Evolutionary conservation across 1,140 invertebrate species (phyloP).

Genomic region (Hestina assimilis): DNA sequence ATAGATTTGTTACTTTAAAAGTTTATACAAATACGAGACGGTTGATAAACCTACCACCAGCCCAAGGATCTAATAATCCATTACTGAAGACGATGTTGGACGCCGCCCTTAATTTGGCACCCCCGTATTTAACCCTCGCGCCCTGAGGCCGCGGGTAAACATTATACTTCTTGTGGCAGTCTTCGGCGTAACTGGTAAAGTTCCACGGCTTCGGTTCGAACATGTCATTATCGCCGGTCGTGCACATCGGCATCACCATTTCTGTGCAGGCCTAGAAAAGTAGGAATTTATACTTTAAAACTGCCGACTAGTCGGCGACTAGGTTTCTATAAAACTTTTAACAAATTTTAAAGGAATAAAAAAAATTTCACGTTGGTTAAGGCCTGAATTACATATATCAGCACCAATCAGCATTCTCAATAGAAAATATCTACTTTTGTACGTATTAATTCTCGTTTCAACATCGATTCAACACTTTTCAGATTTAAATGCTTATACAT

Average conservation of each 20-base stretch:
- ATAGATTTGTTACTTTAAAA: too few relatives aligned
- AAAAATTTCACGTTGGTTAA: too few relatives aligned
- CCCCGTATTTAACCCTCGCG: constrained; percentile 89
- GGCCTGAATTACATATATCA: too few relatives aligned
- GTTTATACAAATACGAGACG: too few relatives aligned
- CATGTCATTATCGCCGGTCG: constrained; percentile 88
- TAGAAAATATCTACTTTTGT: background rate
- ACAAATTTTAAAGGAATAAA: too few relatives aligned
- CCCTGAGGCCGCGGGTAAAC: constrained; percentile 83
- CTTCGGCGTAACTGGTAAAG: constrained; percentile 81
- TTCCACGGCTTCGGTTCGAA: constrained; percentile 90
- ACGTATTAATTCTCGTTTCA: too few relatives aligned
- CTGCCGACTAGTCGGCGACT: too few relatives aligned
- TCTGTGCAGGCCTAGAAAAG: constrained; percentile 91
- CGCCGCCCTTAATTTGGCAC: constrained; percentile 81
- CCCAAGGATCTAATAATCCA: constrained; percentile 96
- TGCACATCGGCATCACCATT: constrained; percentile 97
- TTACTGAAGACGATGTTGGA: constrained; percentile 96
- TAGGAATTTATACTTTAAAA: background rate
- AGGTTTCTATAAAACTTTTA: too few relatives aligned
- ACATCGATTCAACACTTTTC: too few relatives aligned
- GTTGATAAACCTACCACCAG: constrained; percentile 79
- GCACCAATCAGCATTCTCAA: too few relatives aligned
- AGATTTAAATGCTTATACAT: too few relatives aligned
- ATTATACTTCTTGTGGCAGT: constrained; percentile 85